A percentile compares a stretch with the other conserved stretches of the same genome.
These are phyloP conservation scores for Thaumatotibia leucotreta DNA, from an alignment of 1,140 invertebrate genomes.

Conservation along the genomic window DNA sequence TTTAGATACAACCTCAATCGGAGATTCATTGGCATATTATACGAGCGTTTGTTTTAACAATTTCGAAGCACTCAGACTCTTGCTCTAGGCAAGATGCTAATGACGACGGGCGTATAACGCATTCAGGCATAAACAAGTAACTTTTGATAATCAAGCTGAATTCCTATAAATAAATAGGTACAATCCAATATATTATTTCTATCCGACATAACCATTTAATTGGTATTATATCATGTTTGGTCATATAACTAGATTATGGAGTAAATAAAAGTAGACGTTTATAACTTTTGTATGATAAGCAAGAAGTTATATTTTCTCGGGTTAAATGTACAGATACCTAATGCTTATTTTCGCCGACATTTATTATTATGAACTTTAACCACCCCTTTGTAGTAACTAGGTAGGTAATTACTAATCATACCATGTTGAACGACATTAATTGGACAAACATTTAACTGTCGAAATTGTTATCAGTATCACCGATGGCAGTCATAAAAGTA, in stretches of 20 bases:
- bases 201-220: neutral
- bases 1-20: conserved; percentile 56
- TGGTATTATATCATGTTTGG: neutral
- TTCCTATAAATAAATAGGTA: neutral
- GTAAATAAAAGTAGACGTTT: too few species aligned
- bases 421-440: too few species aligned
- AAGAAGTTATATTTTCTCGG: too few species aligned
- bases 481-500: too few species aligned
- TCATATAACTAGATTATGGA: neutral
- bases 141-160: neutral
- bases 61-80: conserved; percentile 26
- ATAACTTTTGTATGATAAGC: too few species aligned
- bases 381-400: too few species aligned
- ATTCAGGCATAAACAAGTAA: neutral
- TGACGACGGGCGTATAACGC: neutral
- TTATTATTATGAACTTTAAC: too few species aligned
- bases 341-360: too few species aligned
- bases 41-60: conserved; percentile 45
- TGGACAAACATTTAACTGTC: too few species aligned
- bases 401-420: too few species aligned
- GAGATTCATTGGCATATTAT: conserved; percentile 64
- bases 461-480: too few species aligned
- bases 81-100: conserved; percentile 39
- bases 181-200: neutral
- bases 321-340: too few species aligned